Percentiles rank a stretch among this genome's conserved stretches.
phyloP scores from a whole-genome alignment of 2,113 vertebrate genomes.

The Boleophthalmus pectinirostris region DNA sequence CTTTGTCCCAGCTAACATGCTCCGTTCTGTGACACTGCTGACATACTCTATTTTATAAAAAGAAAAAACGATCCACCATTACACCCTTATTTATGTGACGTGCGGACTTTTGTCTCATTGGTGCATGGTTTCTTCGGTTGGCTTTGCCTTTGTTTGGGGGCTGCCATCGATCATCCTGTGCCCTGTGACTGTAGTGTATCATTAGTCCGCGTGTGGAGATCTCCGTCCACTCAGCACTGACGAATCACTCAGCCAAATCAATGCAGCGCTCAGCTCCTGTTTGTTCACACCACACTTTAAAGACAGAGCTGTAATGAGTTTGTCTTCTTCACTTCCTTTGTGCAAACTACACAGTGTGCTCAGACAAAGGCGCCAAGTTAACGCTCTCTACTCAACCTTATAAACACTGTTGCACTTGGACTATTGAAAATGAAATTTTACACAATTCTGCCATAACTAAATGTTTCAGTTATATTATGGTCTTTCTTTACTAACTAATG shows the following conservation, averaged over 20 bases:
- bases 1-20: neutral
- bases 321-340: neutral
- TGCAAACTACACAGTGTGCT: neutral
- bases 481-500: neutral
- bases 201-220: conserved; percentile 28
- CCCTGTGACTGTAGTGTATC: conserved; percentile 30
- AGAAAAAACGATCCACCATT: neutral
- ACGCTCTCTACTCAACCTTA: conserved; percentile 34
- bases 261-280: conserved; percentile 8
- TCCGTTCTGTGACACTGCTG: neutral
- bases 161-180: conserved; percentile 29
- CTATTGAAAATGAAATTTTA: neutral
- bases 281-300: conserved; percentile 25
- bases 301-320: neutral
- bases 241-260: conserved; percentile 25
- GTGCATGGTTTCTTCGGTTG: neutral
- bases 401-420: conserved; percentile 21
- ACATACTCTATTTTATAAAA: neutral
- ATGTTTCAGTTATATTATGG: neutral
- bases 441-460: neutral
- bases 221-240: conserved; percentile 19
- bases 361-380: conserved; percentile 30
- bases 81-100: neutral
- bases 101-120: neutral
- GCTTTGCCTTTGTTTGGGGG: conserved; percentile 13